These are phyloP conservation scores for Vanessa atalanta DNA, from an alignment of 1,140 invertebrate genomes.

Conservation along the genomic window DNA sequence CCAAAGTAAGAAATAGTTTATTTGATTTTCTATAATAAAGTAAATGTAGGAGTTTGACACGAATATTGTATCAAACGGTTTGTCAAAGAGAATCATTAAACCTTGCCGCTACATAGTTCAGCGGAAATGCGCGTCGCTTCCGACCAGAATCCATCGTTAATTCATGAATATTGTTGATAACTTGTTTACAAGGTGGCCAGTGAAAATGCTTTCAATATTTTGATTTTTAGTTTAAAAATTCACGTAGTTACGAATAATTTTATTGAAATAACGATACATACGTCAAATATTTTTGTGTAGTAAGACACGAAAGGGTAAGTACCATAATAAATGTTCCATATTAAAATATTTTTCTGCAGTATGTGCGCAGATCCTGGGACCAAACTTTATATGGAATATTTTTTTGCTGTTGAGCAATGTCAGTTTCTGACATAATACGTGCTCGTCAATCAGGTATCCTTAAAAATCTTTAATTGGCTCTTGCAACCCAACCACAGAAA, in stretches of 20 bases:
- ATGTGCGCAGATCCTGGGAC: no score
- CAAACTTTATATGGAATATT: no score
- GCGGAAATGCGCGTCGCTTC: constrained; percentile 8
- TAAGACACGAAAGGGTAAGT: no score
- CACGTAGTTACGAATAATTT: neutral
- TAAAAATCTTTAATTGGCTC: no score
- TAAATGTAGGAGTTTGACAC: neutral
- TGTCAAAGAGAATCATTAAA: constrained; percentile 18
- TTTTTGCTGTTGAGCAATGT: no score
- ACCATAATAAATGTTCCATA: no score
- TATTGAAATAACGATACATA: neutral
- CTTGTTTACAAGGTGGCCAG: neutral
- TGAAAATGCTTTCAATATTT: constrained; percentile 4
- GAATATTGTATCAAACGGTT: constrained; percentile 8
- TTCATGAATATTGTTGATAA: constrained; percentile 13
- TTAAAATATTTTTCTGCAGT: no score
- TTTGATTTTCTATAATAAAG: neutral
- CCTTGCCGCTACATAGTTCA: constrained; percentile 7
- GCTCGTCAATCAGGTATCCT: no score
- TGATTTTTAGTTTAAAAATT: neutral
- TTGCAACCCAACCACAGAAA: no score
- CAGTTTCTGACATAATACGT: no score
- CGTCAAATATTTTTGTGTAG: neutral
- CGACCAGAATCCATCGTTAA: constrained; percentile 15
- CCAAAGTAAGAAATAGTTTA: no score